A percentile compares a stretch with the other conserved stretches of the same genome.
These are phyloP conservation scores for Elysia crispata DNA, from an alignment of 2,888 invertebrate species.

Conservation along the genomic window DNA sequence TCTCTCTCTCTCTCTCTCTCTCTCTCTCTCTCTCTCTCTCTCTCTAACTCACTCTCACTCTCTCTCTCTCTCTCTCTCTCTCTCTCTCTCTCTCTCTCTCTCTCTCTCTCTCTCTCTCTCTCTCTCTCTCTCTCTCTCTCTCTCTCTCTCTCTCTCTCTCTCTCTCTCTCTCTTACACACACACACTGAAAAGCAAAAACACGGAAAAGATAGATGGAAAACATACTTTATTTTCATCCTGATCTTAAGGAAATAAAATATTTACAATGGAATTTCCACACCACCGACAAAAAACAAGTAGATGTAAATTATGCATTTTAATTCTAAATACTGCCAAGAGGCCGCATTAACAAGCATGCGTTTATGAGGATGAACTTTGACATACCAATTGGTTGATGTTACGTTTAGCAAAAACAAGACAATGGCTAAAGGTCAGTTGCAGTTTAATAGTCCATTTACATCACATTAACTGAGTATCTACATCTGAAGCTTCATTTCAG, in stretches of 20 bases:
- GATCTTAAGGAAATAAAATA: no score
- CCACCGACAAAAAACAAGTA: no score
- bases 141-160: slow-evolving; percentile 16
- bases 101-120: background rate
- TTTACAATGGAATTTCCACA: no score
- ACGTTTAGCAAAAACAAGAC: background rate
- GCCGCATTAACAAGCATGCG: no score
- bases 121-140: background rate
- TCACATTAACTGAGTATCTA: background rate
- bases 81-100: background rate
- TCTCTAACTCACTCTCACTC: background rate
- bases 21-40: background rate
- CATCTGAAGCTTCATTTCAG: background rate
- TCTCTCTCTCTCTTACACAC: background rate
- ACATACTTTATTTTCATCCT: no score
- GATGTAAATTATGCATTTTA: no score
- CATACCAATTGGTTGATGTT: background rate
- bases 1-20: background rate
- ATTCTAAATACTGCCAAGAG: no score
- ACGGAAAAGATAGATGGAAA: no score
- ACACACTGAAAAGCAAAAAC: no score
- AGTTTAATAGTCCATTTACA: background rate
- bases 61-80: background rate
- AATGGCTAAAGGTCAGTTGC: background rate
- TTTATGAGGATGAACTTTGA: no score